Evolutionary conservation across 2,797 vertebrate genomes (phyloP).

Genomic region (Crax fasciolata): DNA sequence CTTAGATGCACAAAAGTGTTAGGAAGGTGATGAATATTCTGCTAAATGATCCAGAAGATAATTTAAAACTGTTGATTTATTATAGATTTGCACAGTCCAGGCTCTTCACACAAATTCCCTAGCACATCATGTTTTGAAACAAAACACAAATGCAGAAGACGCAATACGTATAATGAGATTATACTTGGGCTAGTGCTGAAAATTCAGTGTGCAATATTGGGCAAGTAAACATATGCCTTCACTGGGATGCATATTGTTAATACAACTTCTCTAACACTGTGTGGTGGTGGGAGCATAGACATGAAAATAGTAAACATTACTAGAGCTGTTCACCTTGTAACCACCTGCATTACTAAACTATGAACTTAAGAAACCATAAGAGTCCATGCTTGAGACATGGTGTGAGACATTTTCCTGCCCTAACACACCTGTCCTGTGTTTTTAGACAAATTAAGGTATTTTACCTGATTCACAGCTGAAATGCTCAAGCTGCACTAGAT

Average conservation of each 20-base stretch:
- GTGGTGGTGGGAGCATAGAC: fast-evolving
- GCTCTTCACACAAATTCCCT: background rate
- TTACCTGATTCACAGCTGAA: background rate
- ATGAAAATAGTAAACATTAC: background rate
- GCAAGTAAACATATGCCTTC: background rate
- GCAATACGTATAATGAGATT: fast-evolving
- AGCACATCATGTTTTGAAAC: background rate
- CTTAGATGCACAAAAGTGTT: conserved; percentile 1
- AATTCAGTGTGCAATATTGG: background rate
- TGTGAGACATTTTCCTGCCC: background rate
- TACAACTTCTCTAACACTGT: fast-evolving
- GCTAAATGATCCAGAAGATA: conserved; percentile 36
- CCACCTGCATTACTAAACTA: background rate
- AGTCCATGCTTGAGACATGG: background rate
- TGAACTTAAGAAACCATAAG: background rate
- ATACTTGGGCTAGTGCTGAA: background rate
- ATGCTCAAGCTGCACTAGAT: background rate
- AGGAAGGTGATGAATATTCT: conserved; percentile 22
- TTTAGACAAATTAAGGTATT: background rate
- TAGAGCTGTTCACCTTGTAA: background rate
- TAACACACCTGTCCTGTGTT: background rate
- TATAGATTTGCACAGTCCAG: background rate
- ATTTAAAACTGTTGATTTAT: conserved; percentile 13
- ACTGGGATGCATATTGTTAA: fast-evolving
- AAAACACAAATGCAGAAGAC: background rate